phyloP scores from a whole-genome alignment of 1,140 invertebrate species.

The Nautilus pompilius region DNA sequence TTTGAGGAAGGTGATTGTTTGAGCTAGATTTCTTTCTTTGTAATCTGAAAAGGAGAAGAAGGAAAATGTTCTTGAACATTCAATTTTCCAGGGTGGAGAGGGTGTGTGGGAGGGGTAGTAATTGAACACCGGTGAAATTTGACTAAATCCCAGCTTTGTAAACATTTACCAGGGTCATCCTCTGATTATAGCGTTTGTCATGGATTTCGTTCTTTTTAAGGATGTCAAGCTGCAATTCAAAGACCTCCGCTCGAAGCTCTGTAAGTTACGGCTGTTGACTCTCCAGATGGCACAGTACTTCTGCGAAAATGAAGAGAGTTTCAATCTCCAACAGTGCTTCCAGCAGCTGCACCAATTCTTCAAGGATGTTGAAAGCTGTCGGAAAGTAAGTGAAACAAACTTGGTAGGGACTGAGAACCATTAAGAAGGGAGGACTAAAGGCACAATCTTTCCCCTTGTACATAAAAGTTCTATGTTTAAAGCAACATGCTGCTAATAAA shows the following conservation, averaged over 20 bases:
- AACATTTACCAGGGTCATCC: too few species aligned
- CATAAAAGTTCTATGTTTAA: too few species aligned
- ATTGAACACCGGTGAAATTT: too few species aligned
- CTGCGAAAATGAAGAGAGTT: slow-evolving; percentile 26
- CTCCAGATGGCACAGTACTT: slow-evolving; percentile 30
- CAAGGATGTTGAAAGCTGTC: slow-evolving; percentile 25
- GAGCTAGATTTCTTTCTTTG: too few species aligned
- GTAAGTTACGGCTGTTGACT: slow-evolving; percentile 22
- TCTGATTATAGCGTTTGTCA: background rate
- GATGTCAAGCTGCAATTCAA: slow-evolving; percentile 28
- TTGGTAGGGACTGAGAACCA: too few species aligned
- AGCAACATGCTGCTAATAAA: too few species aligned
- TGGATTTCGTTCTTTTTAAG: slow-evolving; percentile 14
- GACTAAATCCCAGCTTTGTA: too few species aligned
- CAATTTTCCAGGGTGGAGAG: too few species aligned
- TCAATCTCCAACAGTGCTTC: slow-evolving; percentile 32
- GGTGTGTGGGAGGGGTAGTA: too few species aligned
- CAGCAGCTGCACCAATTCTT: slow-evolving; percentile 23
- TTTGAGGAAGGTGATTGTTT: too few species aligned
- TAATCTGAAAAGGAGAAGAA: too few species aligned
- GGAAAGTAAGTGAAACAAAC: slow-evolving; percentile 30
- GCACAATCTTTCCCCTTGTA: background rate
- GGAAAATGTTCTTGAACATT: too few species aligned
- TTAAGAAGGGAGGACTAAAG: background rate
- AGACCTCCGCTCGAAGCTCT: slow-evolving; percentile 24